Conservation (phyloP, 2,888 invertebrate species). For the Caenorhabditis uteleia region DNA sequence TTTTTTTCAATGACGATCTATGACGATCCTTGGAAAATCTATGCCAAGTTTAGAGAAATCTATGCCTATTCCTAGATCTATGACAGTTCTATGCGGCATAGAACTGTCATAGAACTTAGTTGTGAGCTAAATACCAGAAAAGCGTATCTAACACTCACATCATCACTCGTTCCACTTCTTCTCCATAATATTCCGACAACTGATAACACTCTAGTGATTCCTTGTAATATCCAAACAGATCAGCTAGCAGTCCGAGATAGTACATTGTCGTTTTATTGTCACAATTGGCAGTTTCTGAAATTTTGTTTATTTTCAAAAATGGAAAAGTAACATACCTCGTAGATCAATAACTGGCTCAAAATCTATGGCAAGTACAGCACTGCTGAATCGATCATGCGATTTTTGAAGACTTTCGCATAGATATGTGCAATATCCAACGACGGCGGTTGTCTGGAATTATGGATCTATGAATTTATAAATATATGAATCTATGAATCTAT, state of each 20-base stretch:
- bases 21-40: no score
- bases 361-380: slow-evolving; percentile 30
- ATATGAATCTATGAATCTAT: no score
- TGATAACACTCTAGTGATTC: slow-evolving; percentile 31
- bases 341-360: slow-evolving; percentile 38
- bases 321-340: slow-evolving; percentile 5
- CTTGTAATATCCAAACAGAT: slow-evolving; percentile 44
- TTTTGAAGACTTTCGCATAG: slow-evolving; percentile 22
- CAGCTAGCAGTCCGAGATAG: slow-evolving; percentile 41
- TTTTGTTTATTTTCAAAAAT: neutral
- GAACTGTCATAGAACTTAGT: no score
- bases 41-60: no score
- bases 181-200: neutral
- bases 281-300: slow-evolving; percentile 7
- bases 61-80: no score
- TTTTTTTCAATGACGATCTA: no score
- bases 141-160: slow-evolving; percentile 9
- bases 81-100: no score
- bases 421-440: slow-evolving; percentile 21
- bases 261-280: slow-evolving; percentile 11
- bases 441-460: neutral
- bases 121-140: no score
- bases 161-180: slow-evolving; percentile 17
- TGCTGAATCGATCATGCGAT: slow-evolving; percentile 18
- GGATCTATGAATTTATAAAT: no score